phyloP scores from a whole-genome alignment of 2,888 invertebrate species.

The Tenthredo distinguenda region DNA sequence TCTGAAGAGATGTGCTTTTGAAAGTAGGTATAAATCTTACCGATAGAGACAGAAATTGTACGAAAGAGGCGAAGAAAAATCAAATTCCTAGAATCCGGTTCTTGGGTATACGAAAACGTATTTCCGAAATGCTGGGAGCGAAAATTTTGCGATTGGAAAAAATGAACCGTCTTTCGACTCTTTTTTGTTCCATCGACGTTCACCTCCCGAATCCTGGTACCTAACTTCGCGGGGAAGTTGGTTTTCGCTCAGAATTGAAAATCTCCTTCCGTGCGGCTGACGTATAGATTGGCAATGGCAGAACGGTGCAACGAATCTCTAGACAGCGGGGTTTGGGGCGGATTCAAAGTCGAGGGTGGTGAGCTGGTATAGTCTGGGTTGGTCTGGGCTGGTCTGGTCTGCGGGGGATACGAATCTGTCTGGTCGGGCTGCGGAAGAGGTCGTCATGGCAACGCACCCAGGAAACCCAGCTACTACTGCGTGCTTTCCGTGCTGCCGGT shows the following conservation, averaged over 20 bases:
- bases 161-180: not conserved
- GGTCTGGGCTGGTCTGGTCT: constrained; percentile 44
- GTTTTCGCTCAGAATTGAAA: constrained; percentile 39
- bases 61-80: not conserved
- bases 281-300: constrained; percentile 39
- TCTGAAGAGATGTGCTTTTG: not conserved
- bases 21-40: not conserved
- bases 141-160: not conserved
- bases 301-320: constrained; percentile 48
- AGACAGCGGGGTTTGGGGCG: constrained; percentile 47
- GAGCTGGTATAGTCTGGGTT: constrained; percentile 43
- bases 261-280: constrained; percentile 28
- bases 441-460: constrained; percentile 76
- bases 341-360: constrained; percentile 51
- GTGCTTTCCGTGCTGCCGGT: constrained; percentile 55
- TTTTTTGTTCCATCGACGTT: not conserved
- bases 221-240: not conserved
- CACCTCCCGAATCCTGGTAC: not conserved
- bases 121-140: too few species aligned
- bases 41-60: too few species aligned
- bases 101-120: too few species aligned
- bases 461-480: constrained; percentile 74
- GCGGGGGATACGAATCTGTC: constrained; percentile 70
- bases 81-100: not conserved
- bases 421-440: constrained; percentile 70